Base-by-base conservation (phyloP, 1,140 invertebrate genomes). In the Acromyrmex charruanus region DNA sequence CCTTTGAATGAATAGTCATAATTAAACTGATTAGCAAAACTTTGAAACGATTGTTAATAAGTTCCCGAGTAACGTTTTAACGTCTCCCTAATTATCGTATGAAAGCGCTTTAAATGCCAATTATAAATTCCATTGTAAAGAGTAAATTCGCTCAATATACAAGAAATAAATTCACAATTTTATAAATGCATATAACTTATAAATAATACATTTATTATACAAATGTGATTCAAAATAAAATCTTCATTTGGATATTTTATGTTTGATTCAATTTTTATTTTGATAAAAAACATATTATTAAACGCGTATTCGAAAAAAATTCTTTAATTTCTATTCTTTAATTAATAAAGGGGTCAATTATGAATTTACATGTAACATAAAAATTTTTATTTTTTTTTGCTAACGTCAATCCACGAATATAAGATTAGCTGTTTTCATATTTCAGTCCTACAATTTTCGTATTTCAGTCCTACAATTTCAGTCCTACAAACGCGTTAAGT, bases 21-120 rank as follows among this genome's bases (percentile, higher is more conserved):
- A 86, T 86, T 89, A 89, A 80, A 86, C 86, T 49, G 35, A 55
- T 49, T 86, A 28, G 49, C 7, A 18, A 39, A 44, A 14, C 59
- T 65, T 89, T 21, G 49, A 59, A 77, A 55, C 53, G 28, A 79
- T 80, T 89, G 75, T 86, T 82, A 87, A 82, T 87, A 82, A 82
- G 18, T 89, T 86, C 39, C 1, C 4, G 66, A 55, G 12, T 61
- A 28, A 66, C 49, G 25, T 44, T 75, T 68, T 77, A 84, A 77
- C 25, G 28, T 77, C 35, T 87, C n/a, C n/a, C 63, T 84, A 49
- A 75, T 51, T 59, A 69, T n/a, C 18, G 28, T 12, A 51, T 55
- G 16, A 53, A 58, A 80, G 61, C 44, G 44, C 28, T 51, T 53
- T 49, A 81, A 86, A 49, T 74, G 61, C 28, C 18, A 87, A 75